Conservation (phyloP, 2,888 invertebrate genomes). For the Strigamia crassipes region DNA sequence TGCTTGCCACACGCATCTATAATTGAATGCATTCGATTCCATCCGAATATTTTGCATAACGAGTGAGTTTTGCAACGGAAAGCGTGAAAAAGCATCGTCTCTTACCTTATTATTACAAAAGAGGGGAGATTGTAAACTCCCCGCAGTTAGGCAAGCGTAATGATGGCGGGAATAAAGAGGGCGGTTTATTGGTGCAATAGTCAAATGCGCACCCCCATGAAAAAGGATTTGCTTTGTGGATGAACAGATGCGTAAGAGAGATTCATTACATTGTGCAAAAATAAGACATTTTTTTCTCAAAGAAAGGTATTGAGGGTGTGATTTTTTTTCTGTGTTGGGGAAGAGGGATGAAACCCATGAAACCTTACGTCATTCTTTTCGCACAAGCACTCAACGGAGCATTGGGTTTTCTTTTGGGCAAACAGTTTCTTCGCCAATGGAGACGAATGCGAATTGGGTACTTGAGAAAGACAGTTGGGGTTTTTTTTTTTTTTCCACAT, state of each 20-base stretch:
- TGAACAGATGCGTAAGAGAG: conserved; percentile 10
- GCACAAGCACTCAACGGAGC: neutral
- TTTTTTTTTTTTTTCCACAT: neutral
- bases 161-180: conserved; percentile 16
- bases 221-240: conserved; percentile 21
- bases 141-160: conserved; percentile 21
- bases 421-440: neutral
- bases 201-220: conserved; percentile 3
- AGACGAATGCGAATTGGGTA: conserved; percentile 21
- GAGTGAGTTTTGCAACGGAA: neutral
- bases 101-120: conserved; percentile 21
- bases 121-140: conserved; percentile 7
- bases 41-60: neutral
- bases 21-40: conserved; percentile 1
- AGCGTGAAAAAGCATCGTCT: conserved; percentile 8
- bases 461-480: conserved; percentile 1
- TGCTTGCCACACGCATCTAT: neutral
- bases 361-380: neutral
- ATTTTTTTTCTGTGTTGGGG: neutral
- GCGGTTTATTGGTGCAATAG: conserved; percentile 21
- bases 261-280: conserved; percentile 8
- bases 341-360: neutral
- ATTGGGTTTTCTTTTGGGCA: conserved; percentile 11
- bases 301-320: neutral
- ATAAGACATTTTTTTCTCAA: neutral